A percentile compares a stretch with the other conserved stretches of the same genome.
Conservation (phyloP, 1,140 invertebrate genomes). For the Drosophila prosaltans region DNA sequence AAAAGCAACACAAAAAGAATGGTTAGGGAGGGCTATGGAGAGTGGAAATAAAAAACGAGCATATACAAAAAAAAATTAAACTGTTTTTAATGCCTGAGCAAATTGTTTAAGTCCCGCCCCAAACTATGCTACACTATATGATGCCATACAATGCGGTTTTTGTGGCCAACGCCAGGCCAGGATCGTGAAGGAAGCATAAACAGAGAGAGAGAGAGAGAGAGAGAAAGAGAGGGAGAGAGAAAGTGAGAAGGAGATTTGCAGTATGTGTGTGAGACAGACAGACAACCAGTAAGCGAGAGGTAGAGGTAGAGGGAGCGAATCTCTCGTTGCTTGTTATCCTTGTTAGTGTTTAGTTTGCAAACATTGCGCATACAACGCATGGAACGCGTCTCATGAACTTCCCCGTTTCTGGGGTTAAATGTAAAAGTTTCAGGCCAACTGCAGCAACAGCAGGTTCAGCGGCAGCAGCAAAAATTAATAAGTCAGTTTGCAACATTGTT, state of each 20-base stretch:
- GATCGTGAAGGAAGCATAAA: background rate
- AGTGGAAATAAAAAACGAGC: constrained; percentile 20
- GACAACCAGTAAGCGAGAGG: no score
- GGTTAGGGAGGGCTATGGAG: background rate
- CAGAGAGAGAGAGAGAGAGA: constrained; percentile 12
- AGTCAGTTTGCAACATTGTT: background rate
- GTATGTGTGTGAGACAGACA: background rate
- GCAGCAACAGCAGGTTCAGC: background rate
- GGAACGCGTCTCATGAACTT: constrained; percentile 15
- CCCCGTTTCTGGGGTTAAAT: constrained; percentile 3
- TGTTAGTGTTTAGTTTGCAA: constrained; percentile 45
- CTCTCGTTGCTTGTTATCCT: constrained; percentile 38
- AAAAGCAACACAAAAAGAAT: constrained; percentile 19
- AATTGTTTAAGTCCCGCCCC: constrained; percentile 43
- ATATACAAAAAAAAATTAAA: constrained; percentile 45
- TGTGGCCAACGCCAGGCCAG: constrained; percentile 32
- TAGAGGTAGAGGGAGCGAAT: background rate
- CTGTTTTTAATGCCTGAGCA: constrained; percentile 50
- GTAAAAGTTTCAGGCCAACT: constrained; percentile 16
- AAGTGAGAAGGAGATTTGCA: background rate
- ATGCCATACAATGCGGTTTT: constrained; percentile 38
- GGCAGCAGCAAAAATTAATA: constrained; percentile 8
- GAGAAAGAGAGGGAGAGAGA: constrained; percentile 21
- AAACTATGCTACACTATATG: constrained; percentile 12
- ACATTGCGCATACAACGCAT: constrained; percentile 49